phyloP scores from a whole-genome alignment of 2,797 vertebrate species.

The Peromyscus aztecus region DNA sequence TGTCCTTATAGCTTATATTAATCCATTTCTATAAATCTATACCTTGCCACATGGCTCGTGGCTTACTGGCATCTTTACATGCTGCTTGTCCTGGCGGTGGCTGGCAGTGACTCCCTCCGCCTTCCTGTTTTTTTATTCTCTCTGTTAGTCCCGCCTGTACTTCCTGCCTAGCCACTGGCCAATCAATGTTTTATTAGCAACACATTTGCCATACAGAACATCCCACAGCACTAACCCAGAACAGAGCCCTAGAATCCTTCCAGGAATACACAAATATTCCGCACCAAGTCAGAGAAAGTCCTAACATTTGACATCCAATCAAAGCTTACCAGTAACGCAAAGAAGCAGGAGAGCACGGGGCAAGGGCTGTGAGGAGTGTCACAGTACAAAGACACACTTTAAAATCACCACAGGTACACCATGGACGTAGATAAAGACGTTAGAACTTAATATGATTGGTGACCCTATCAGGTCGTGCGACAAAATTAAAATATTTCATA shows the following conservation, averaged over 20 bases:
- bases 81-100: no score
- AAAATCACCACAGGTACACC: background rate
- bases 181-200: no score
- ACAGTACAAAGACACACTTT: background rate
- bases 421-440: background rate
- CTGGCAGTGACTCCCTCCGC: no score
- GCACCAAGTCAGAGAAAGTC: constrained; percentile 8
- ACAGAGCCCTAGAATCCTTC: background rate
- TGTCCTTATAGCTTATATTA: no score
- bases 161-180: no score
- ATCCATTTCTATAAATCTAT: no score
- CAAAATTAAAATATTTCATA: background rate
- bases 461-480: background rate
- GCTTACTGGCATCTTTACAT: no score
- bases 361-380: background rate
- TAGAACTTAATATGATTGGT: background rate
- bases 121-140: no score
- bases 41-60: no score
- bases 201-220: no score
- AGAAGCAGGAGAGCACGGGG: background rate
- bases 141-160: no score
- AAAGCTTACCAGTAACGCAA: background rate
- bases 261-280: constrained; percentile 28
- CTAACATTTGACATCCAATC: background rate
- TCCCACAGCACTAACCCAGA: no score